Evolutionary conservation across 2,888 invertebrate genomes (phyloP).

Genomic region (Epiblema foenella): DNA sequence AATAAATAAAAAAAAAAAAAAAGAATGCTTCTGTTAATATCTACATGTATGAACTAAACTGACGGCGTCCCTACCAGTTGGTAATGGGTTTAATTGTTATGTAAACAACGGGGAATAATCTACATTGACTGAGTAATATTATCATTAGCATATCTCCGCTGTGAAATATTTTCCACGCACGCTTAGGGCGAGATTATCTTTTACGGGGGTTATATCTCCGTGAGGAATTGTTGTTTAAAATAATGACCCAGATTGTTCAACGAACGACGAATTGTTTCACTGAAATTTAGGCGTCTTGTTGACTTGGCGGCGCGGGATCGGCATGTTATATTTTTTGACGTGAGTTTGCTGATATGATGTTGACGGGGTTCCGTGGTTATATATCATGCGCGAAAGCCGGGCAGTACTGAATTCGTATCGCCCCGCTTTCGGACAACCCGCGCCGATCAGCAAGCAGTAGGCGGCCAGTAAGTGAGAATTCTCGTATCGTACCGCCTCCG

Average conservation of each 20-base stretch:
- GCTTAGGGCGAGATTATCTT: constrained; percentile 33
- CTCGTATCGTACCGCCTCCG: too few relatives aligned
- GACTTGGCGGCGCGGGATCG: too few relatives aligned
- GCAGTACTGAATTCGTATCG: too few relatives aligned
- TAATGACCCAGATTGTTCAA: background rate
- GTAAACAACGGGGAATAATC: constrained; percentile 55
- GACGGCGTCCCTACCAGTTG: constrained; percentile 36
- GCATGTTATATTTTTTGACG: too few relatives aligned
- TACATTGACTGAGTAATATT: constrained; percentile 52
- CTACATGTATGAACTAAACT: constrained; percentile 5
- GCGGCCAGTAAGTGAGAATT: too few relatives aligned
- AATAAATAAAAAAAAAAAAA: too few relatives aligned
- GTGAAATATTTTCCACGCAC: constrained; percentile 46
- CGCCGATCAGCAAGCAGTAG: too few relatives aligned
- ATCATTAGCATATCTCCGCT: constrained; percentile 47
- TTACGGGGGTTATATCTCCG: constrained; percentile 17
- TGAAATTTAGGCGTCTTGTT: background rate
- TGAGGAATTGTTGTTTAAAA: constrained; percentile 3
- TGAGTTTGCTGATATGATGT: too few relatives aligned
- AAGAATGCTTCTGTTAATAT: too few relatives aligned
- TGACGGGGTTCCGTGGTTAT: too few relatives aligned
- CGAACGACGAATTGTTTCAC: background rate
- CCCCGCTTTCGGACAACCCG: too few relatives aligned
- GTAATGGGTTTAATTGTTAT: constrained; percentile 54
- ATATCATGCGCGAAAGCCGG: too few relatives aligned